phyloP scores from a whole-genome alignment of 1,140 invertebrate genomes.

The Leptopilina clavipes region DNA sequence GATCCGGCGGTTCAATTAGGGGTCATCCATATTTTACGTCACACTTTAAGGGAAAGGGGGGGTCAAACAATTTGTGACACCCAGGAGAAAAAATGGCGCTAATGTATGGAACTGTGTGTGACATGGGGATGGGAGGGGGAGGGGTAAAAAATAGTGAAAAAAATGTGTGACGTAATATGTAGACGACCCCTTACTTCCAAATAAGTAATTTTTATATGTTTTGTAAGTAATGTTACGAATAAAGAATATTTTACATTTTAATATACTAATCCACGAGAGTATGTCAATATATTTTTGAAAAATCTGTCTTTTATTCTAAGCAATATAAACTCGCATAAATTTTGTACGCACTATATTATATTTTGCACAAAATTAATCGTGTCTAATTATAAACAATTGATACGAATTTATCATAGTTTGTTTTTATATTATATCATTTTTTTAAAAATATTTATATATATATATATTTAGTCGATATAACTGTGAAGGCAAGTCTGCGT shows the following conservation, averaged over 20 bases:
- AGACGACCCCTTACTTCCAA: too few species aligned
- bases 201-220: constrained; percentile 55
- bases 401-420: constrained; percentile 6
- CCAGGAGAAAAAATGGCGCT: too few species aligned
- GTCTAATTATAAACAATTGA: not conserved
- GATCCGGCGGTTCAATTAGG: too few species aligned
- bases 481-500: not conserved
- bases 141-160: too few species aligned
- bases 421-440: not conserved
- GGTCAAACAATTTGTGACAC: too few species aligned
- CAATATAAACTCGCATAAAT: constrained; percentile 37
- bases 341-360: constrained; percentile 47
- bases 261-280: constrained; percentile 36
- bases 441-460: not conserved
- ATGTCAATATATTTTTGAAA: constrained; percentile 24
- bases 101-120: too few species aligned
- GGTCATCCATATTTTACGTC: too few species aligned
- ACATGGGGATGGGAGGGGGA: too few species aligned
- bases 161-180: too few species aligned
- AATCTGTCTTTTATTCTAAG: not conserved
- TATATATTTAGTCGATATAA: constrained; percentile 3
- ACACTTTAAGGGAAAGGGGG: too few species aligned
- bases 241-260: constrained; percentile 46
- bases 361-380: constrained; percentile 27
- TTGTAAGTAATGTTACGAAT: constrained; percentile 43